phyloP scores from a whole-genome alignment of 2,888 invertebrate species.

The Lithosia quadra region DNA sequence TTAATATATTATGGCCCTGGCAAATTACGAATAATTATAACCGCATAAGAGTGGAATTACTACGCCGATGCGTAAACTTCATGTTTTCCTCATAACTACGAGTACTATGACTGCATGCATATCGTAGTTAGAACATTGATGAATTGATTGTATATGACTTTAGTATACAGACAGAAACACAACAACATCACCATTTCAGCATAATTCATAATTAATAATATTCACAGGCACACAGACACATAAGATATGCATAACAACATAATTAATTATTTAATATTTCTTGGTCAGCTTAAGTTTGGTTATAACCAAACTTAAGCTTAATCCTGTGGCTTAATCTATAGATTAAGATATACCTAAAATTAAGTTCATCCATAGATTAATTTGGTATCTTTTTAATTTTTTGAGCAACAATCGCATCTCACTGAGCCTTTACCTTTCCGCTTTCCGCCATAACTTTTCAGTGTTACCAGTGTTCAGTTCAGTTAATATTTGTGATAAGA shows the following conservation, averaged over 20 bases:
- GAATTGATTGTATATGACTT: conserved; percentile 13
- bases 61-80: background rate
- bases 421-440: background rate
- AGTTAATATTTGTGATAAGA: background rate
- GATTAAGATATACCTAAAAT: too few relatives aligned
- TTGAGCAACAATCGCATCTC: background rate
- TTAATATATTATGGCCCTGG: background rate
- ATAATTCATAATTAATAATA: too few relatives aligned
- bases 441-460: background rate
- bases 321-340: too few relatives aligned
- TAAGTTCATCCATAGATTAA: too few relatives aligned
- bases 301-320: too few relatives aligned
- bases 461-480: background rate
- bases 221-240: background rate
- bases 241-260: background rate
- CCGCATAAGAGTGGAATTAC: background rate
- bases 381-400: too few relatives aligned
- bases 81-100: conserved; percentile 9
- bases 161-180: background rate
- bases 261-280: background rate
- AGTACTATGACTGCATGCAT: background rate
- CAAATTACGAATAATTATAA: conserved; percentile 7
- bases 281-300: too few relatives aligned
- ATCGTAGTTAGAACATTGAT: conserved; percentile 11
- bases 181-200: too few relatives aligned